Evolutionary conservation across 2,797 vertebrate genomes (phyloP), one percentile per base, ranked within the genome.

Genomic region (Brachyalestes nurse): DNA sequence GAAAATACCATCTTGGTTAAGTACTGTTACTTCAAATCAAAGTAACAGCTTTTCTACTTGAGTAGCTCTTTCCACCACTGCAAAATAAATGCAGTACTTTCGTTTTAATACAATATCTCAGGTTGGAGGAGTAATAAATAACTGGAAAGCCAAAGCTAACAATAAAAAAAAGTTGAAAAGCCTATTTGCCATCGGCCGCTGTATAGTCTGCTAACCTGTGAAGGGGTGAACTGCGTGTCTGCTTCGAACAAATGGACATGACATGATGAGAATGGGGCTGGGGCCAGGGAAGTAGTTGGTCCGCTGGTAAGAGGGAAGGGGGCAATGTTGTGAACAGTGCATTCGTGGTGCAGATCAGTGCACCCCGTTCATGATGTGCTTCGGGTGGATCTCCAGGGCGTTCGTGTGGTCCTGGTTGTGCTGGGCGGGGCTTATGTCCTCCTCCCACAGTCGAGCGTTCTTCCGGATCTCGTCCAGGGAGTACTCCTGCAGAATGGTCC

Each of bases 391-490:
- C 75, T 91, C 87, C 72, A 81, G 79, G 12, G 45, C 40, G 62
- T 64, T 76, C 47, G 49, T 17, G 23, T 87, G 82, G n/a, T 94
- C 88, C 5, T 88, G 85, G 87, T 93, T 93, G 89, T 93, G 89
- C 69, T 81, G 77, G 57, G 79, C 72, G 16, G 80, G 84, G 71
- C 45, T 82, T 40, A 88, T 12, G 28, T 91, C 88, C 8, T 92
- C 92, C 5, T 92, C 92, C 34, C 78, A 77, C 71, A 95, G 90
- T 61, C 87, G 89, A 17, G 94, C 93, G 5, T 94, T 93, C 88
- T 93, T 93, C 21, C 93, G 86, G 87, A 95, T 93, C 88, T 95
- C 93, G 66, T 94, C 93, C 85, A 95, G 89, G n/a, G 92, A 84
- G 88, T 94, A 94, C 70, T 95, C 93, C 82, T 90, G 88, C 77